A percentile compares a stretch with the other conserved stretches of the same genome.
phyloP scores from a whole-genome alignment of 2,797 vertebrate genomes.

The Sebastiscus tertius region DNA sequence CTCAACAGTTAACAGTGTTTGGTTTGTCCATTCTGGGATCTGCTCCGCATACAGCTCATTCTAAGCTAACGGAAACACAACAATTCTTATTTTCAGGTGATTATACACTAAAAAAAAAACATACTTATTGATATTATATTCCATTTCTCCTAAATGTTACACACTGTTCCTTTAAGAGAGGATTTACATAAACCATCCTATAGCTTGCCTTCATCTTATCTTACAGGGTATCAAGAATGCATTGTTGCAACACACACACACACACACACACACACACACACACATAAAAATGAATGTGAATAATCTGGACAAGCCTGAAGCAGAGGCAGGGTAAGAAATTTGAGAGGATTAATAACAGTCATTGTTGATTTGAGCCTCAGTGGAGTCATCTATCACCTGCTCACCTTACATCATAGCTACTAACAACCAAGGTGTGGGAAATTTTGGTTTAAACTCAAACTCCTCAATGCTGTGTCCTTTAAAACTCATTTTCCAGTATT shows the following conservation, averaged over 20 bases:
- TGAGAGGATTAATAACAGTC: slow-evolving; percentile 73
- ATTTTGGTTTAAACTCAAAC: neutral
- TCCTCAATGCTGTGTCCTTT: neutral
- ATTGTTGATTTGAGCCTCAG: slow-evolving; percentile 46
- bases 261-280: neutral
- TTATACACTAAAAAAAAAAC: too few species aligned
- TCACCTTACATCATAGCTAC: slow-evolving; percentile 1
- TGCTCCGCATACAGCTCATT: too few species aligned
- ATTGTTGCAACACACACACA: slow-evolving; percentile 2
- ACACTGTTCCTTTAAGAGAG: neutral
- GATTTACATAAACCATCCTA: slow-evolving; percentile 25
- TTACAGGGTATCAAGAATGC: slow-evolving; percentile 6
- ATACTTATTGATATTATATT: too few species aligned
- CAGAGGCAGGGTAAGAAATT: slow-evolving; percentile 61
- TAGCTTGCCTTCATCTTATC: slow-evolving; percentile 17
- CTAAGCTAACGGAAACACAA: too few species aligned
- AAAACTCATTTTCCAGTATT: neutral
- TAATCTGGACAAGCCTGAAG: slow-evolving; percentile 66
- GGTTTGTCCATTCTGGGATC: too few species aligned
- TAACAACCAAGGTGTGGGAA: neutral
- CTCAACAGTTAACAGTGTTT: neutral
- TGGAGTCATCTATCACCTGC: slow-evolving; percentile 20
- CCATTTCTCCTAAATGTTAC: neutral
- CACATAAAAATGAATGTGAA: slow-evolving; percentile 27
- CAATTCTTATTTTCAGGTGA: too few species aligned